Base-by-base conservation (phyloP, 2,113 vertebrate genomes). In the Alethe castanea region DNA sequence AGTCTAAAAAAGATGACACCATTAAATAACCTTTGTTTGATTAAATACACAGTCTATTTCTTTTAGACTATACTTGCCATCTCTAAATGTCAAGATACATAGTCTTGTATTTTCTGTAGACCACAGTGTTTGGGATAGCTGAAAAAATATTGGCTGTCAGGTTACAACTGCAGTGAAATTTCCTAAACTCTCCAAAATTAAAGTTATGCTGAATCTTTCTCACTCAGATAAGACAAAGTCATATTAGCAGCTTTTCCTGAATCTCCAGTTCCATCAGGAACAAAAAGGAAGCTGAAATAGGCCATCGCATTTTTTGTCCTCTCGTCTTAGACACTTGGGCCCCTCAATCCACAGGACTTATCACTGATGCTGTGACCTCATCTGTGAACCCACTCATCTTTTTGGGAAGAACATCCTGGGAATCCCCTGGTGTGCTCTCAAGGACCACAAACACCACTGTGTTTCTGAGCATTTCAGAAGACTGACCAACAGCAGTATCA, bases 1-100 rank as follows among this genome's bases (percentile, higher is more conserved):
- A 96, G 73, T 82, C 74, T 94, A 93, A 96, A 96, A 96, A 97
- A 94, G 92, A 95, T 94, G 83, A 91, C 78, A 95, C 91, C 44
- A 92, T 76, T 90, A 95, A 97, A 84, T 95, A 97, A 93, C 86
- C 90, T 92, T 92, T 87, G 44, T 96, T 96, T 92, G 81, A 93
- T 65, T 89, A 94, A 96, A 92, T 92, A 93, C 45, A 85, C n/a
- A 71, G 40, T 81, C 85, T 93, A 73, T 61, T 95, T 96, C 65
- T 95, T 90, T 86, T 67, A 74, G 59, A 83, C n/a, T 87, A 54
- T 69, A 42, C 26, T 92, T 94, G 44, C 33, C 35, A n/a, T 73
- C 14, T 28, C 33, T 92, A 91, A 95, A 96, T 94, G 62, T 93
- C 93, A 93, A 62, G 81, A 90, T 14, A 64, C 26, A 83, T 69